Conservation (phyloP, 2,888 invertebrate species). For the Pristionchus exspectatus region DNA sequence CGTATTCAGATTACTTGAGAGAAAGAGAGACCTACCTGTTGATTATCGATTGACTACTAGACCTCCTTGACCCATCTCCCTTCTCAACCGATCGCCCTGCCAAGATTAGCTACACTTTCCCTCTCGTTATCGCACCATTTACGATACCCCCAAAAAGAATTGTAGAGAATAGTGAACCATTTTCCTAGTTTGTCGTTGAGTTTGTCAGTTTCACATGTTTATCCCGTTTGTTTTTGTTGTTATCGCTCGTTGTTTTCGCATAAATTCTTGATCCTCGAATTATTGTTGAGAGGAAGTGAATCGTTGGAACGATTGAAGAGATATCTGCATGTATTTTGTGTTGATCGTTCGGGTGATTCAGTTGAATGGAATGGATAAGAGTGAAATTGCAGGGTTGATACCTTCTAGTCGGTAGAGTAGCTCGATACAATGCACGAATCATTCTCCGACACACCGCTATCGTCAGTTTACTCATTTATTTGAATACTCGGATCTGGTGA, state of each 20-base stretch:
- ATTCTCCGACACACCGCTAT: conserved; percentile 35
- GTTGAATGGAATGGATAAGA: not conserved
- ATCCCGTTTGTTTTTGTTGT: not conserved
- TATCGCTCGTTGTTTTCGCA: not conserved
- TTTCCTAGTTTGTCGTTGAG: conserved; percentile 2
- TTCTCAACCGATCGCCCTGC: not conserved
- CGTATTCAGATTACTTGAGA: not conserved
- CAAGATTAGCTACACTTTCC: conserved; percentile 8
- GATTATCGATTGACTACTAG: conserved; percentile 19
- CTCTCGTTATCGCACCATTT: not conserved
- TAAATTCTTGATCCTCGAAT: not conserved
- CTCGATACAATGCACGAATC: conserved; percentile 43
- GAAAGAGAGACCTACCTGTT: not conserved
- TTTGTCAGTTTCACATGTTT: not conserved
- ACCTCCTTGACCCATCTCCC: not conserved
- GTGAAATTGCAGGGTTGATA: not conserved
- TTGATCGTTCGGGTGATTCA: not conserved
- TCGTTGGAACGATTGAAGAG: conserved; percentile 14
- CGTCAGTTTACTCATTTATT: conserved; percentile 25
- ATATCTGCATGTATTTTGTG: not conserved
- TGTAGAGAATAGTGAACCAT: not conserved
- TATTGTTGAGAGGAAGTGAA: not conserved
- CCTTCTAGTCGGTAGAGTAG: not conserved
- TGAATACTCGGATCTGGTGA: not conserved
- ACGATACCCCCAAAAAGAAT: not conserved